Base-by-base conservation (phyloP, 2,888 invertebrate genomes). In the Arenicola marina region DNA sequence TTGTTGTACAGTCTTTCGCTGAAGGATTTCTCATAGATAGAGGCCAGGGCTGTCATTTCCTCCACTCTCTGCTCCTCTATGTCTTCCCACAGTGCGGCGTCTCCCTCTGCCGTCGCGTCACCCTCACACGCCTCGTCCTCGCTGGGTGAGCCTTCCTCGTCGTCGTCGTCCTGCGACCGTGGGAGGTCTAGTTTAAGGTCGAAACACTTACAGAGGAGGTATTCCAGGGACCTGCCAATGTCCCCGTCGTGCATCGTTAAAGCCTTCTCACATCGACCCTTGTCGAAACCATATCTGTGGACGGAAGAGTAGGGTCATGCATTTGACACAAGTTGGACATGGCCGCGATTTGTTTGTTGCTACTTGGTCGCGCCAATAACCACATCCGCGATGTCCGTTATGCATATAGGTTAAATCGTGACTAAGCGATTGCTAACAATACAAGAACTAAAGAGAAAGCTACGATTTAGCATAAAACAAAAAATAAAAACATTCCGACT, bases 221-320 rank as follows among this genome's bases (percentile, higher is more conserved):
- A 75, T 58, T 80, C 80, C 60, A 78, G 67, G 1, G 78, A 68
- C 7, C 69, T 34, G 0, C 80, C 80, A 18, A 77, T 66, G 54
- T 80, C 79, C 21, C 75, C 76, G 64, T 77, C 76, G 69, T 67
- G 71, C 2, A 76, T 57, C 44, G 75, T 72, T 28, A 79, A 66
- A 4, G 79, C 78, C 59, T 75, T 73, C 18, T 63, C 60, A 61
- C 77, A 76, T 28, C 75, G 66, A 4, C 68, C 67, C 44, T 70
- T 70, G 48, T 76, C 76, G 68, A 78, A 80, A 4, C 80, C 80
- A 73, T 78, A 79, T 48, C 80, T 80, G 67, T 18, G 63, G 67
- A 32, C 46, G 29, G 33, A 53, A 63, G 43, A 24, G n/a, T 24
- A 7, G 38, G 15, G 24, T 56, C 1, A 56, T 56, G 29, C 32